These are phyloP conservation scores for Keiferia lycopersicella DNA, from an alignment of 2,888 invertebrate genomes.

Conservation along the genomic window DNA sequence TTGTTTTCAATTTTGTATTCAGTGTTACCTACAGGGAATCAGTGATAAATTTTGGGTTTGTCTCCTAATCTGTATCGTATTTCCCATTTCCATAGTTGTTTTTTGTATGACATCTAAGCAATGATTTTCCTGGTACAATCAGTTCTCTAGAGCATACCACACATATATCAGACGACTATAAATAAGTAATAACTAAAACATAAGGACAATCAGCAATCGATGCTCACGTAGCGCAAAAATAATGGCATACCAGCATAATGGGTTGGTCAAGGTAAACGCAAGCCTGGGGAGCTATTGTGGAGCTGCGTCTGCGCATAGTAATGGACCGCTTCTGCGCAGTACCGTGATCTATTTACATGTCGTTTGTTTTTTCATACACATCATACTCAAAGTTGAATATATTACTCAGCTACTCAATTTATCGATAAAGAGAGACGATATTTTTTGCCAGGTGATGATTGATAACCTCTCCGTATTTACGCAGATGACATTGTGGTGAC, in stretches of 20 bases:
- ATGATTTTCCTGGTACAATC: neutral
- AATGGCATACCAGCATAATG: constrained; percentile 40
- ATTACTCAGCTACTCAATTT: neutral
- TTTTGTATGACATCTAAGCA: too few relatives aligned
- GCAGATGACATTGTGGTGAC: neutral
- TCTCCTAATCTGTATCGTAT: neutral
- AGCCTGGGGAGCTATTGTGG: constrained; percentile 44
- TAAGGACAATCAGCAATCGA: constrained; percentile 34
- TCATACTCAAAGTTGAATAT: too few relatives aligned
- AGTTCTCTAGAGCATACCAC: neutral
- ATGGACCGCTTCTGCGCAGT: constrained; percentile 30
- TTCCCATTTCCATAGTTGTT: too few relatives aligned
- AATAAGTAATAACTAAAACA: constrained; percentile 27
- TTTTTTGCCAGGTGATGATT: neutral
- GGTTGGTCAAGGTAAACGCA: constrained; percentile 49
- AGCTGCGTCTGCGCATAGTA: constrained; percentile 32
- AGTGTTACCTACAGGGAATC: neutral
- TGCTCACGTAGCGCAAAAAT: constrained; percentile 47
- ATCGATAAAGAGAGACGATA: neutral
- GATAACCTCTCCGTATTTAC: neutral
- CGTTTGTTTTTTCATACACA: constrained; percentile 25
- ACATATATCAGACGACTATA: neutral
- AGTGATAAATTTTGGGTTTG: neutral
- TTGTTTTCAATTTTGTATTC: neutral
- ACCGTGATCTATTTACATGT: constrained; percentile 24